Evolutionary conservation across 2,888 invertebrate genomes (phyloP).

Genomic region (Drosophila melanocephala): DNA sequence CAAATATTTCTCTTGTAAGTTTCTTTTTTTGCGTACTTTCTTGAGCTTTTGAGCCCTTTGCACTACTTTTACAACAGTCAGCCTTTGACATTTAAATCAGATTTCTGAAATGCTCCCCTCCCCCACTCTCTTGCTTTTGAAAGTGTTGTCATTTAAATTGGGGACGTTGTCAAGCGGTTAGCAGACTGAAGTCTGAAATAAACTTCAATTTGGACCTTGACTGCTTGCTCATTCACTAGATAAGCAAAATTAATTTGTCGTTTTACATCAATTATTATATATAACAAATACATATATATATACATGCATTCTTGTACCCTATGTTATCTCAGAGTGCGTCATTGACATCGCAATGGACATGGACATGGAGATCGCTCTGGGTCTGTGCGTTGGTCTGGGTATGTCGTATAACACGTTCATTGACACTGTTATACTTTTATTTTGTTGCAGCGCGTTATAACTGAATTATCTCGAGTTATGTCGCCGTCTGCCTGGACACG

Average conservation of each 20-base stretch:
- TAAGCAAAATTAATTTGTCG: constrained; percentile 62
- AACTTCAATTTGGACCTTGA: constrained; percentile 16
- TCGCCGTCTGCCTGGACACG: constrained; percentile 43
- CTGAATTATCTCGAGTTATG: constrained; percentile 74
- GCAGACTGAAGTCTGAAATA: constrained; percentile 7
- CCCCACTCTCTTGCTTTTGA: too few relatives aligned
- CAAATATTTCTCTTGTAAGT: background rate
- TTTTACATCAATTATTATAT: constrained; percentile 61
- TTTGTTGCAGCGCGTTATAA: constrained; percentile 57
- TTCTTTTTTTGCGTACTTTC: background rate
- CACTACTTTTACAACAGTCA: background rate
- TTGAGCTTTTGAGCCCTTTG: background rate
- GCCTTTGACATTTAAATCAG: constrained; percentile 31
- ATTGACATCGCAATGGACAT: constrained; percentile 33
- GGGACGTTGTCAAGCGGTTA: background rate
- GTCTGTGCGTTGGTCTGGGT: constrained; percentile 1
- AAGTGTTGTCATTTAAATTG: constrained; percentile 11
- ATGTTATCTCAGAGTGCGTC: constrained; percentile 30
- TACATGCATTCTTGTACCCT: background rate
- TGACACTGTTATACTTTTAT: constrained; percentile 37
- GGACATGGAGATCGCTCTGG: constrained; percentile 1
- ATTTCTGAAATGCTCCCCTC: constrained; percentile 4
- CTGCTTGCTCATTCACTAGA: constrained; percentile 37
- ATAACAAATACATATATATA: background rate
- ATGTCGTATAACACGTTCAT: constrained; percentile 44